phyloP scores from a whole-genome alignment of 2,797 vertebrate species.

The Percopsis omiscomaycus region DNA sequence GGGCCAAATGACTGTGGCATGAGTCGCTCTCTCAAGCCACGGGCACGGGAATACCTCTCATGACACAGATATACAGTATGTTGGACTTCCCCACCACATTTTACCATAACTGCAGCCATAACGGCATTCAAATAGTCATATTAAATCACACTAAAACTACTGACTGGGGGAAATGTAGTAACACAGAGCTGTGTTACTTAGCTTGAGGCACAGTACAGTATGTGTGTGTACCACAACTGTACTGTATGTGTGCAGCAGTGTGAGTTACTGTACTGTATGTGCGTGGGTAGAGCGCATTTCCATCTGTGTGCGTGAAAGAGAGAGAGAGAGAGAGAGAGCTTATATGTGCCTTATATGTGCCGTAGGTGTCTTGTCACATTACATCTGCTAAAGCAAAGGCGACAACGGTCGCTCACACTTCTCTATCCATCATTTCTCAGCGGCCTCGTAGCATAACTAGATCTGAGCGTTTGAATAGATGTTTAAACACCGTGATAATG shows the following conservation, averaged over 20 bases:
- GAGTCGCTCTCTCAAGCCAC: slow-evolving; percentile 38
- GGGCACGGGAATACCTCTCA: slow-evolving; percentile 41
- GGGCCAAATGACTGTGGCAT: slow-evolving; percentile 36
- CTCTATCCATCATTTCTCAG: slow-evolving; percentile 33
- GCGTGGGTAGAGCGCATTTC: background rate
- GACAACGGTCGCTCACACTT: slow-evolving; percentile 48
- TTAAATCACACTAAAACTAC: slow-evolving; percentile 30
- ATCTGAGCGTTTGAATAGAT: slow-evolving; percentile 34
- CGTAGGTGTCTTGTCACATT: slow-evolving; percentile 45
- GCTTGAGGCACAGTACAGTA: too few relatives aligned
- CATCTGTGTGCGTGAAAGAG: background rate
- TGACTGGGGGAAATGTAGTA: background rate
- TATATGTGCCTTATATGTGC: slow-evolving; percentile 4
- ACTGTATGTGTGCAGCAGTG: background rate
- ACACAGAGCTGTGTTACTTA: too few relatives aligned
- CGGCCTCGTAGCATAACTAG: slow-evolving; percentile 37
- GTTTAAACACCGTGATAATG: slow-evolving; percentile 53
- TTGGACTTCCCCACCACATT: slow-evolving; percentile 18
- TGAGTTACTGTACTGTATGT: background rate
- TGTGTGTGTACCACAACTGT: too few relatives aligned
- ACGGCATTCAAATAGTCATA: slow-evolving; percentile 23
- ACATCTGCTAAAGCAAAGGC: slow-evolving; percentile 19
- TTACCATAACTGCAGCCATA: slow-evolving; percentile 6
- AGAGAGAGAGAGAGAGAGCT: background rate
- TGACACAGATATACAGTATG: slow-evolving; percentile 21